phyloP scores from a whole-genome alignment of 2,888 invertebrate genomes.

The Macaria liturata region DNA sequence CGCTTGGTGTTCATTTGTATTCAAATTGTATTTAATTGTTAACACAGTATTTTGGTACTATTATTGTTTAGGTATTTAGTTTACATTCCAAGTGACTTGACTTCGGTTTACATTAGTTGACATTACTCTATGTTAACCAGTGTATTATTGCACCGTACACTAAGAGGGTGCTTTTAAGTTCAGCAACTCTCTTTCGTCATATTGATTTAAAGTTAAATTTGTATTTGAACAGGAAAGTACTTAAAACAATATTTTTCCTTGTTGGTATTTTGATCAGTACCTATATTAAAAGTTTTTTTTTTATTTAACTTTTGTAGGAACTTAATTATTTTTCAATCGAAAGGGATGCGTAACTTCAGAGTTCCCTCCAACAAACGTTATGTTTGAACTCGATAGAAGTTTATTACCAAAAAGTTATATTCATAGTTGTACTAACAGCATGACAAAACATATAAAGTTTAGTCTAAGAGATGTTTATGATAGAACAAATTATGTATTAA shows the following conservation, averaged over 20 bases:
- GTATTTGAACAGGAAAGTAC: too few species aligned
- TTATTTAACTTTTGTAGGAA: too few species aligned
- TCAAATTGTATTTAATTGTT: slow-evolving; percentile 69
- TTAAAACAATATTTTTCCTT: too few species aligned
- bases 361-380: slow-evolving; percentile 42
- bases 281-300: too few species aligned
- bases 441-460: slow-evolving; percentile 56
- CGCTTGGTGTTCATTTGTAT: slow-evolving; percentile 51
- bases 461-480: slow-evolving; percentile 58
- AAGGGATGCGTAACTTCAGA: too few species aligned
- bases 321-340: too few species aligned
- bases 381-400: slow-evolving; percentile 49
- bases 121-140: slow-evolving; percentile 44
- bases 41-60: slow-evolving; percentile 71
- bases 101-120: slow-evolving; percentile 31
- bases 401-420: slow-evolving; percentile 61
- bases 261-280: too few species aligned
- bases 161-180: slow-evolving; percentile 1
- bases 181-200: too few species aligned
- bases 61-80: slow-evolving; percentile 67
- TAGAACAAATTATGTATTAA: slow-evolving; percentile 69
- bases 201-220: too few species aligned
- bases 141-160: slow-evolving; percentile 21
- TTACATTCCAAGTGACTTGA: slow-evolving; percentile 72
- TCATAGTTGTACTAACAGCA: slow-evolving; percentile 68